phyloP scores from a whole-genome alignment of 2,888 invertebrate genomes.

The Drosophila recens region DNA sequence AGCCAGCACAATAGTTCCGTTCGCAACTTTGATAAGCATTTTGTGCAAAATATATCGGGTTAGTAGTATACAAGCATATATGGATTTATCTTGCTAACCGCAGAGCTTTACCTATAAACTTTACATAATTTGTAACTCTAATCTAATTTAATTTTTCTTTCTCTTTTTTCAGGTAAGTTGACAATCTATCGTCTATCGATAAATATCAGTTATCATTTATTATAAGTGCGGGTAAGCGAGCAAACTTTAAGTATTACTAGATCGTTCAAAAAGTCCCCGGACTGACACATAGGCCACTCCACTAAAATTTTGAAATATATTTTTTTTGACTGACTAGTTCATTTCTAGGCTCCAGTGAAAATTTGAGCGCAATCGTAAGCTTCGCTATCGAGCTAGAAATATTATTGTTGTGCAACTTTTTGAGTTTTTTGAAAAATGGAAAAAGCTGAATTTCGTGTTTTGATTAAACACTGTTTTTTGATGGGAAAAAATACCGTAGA shows the following conservation, averaged over 20 bases:
- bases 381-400: no score
- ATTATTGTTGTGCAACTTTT: no score
- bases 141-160: slow-evolving; percentile 6
- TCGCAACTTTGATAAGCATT: slow-evolving; percentile 43
- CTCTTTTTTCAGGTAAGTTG: slow-evolving; percentile 68
- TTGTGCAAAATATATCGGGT: slow-evolving; percentile 47
- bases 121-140: not conserved
- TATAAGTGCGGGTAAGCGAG: slow-evolving; percentile 44
- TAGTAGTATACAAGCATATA: slow-evolving; percentile 33
- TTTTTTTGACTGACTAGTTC: no score
- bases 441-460: no score
- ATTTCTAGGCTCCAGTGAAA: no score
- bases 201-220: not conserved
- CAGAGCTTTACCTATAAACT: not conserved
- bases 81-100: not conserved
- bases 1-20: slow-evolving; percentile 8
- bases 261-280: no score
- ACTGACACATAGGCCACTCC: no score
- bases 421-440: no score
- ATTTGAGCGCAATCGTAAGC: no score
- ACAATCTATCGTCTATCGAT: slow-evolving; percentile 8
- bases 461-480: no score
- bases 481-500: no score
- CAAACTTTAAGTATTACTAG: slow-evolving; percentile 27
- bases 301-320: no score